phyloP scores from a whole-genome alignment of 1,140 invertebrate genomes.

The Penaeus chinensis region DNA sequence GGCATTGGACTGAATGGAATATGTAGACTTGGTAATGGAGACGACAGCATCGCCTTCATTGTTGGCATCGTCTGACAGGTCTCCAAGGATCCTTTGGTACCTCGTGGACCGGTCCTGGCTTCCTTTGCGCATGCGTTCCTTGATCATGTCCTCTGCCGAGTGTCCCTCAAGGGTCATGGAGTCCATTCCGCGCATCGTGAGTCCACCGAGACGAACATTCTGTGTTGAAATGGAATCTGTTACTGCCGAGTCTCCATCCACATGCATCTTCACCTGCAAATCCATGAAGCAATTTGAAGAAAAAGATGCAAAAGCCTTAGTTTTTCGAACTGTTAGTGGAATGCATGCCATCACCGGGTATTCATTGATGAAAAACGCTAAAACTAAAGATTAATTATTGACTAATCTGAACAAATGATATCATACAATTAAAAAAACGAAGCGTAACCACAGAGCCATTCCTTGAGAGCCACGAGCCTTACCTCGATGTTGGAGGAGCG shows the following conservation, averaged over 20 bases:
- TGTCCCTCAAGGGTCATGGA: slow-evolving; percentile 19
- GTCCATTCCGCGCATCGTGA: slow-evolving; percentile 55
- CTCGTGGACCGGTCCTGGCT: slow-evolving; percentile 36
- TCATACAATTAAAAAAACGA: not conserved
- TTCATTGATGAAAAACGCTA: too few relatives aligned
- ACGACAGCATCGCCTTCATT: slow-evolving; percentile 41
- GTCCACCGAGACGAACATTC: slow-evolving; percentile 47
- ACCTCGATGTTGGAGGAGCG: slow-evolving; percentile 28
- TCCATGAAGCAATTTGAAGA: not conserved
- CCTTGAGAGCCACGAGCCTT: not conserved
- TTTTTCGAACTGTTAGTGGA: not conserved
- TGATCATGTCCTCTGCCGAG: slow-evolving; percentile 39
- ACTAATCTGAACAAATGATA: not conserved
- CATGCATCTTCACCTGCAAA: slow-evolving; percentile 49
- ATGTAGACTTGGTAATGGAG: slow-evolving; percentile 56
- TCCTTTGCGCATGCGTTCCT: slow-evolving; percentile 44
- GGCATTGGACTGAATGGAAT: slow-evolving; percentile 73
- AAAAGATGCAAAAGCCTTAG: not conserved
- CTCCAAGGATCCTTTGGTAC: slow-evolving; percentile 45
- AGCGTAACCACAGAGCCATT: not conserved
- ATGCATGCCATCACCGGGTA: too few relatives aligned
- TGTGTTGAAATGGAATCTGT: slow-evolving; percentile 57
- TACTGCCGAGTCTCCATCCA: slow-evolving; percentile 53
- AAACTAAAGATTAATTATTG: not conserved
- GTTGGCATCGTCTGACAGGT: slow-evolving; percentile 37